A percentile compares a stretch with the other conserved stretches of the same genome.
These are phyloP conservation scores for Coptodon rendalli DNA, from an alignment of 2,113 vertebrate species.

Conservation along the genomic window DNA sequence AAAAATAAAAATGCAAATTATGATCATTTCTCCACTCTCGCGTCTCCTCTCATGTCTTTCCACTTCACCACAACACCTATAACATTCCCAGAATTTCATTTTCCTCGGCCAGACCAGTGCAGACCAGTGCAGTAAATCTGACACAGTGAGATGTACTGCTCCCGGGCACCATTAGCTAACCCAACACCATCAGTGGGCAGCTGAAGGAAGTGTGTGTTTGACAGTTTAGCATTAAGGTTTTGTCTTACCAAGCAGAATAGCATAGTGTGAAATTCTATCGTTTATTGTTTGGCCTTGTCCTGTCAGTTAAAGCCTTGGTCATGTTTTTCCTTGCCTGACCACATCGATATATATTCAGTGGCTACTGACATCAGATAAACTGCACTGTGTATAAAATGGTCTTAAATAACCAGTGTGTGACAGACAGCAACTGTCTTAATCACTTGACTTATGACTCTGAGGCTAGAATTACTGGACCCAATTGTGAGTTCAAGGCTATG, in stretches of 20 bases:
- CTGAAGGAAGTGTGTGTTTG: constrained; percentile 22
- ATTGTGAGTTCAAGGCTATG: constrained; percentile 27
- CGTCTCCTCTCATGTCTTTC: neutral
- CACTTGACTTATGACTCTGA: constrained; percentile 16
- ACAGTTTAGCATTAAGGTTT: constrained; percentile 45
- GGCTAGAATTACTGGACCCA: constrained; percentile 1
- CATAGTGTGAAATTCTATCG: constrained; percentile 13
- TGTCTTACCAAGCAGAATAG: constrained; percentile 27
- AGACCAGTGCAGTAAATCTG: constrained; percentile 22
- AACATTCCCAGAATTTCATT: neutral
- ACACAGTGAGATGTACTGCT: neutral
- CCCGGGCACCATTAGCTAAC: constrained; percentile 16
- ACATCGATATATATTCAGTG: constrained; percentile 11
- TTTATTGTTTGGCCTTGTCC: constrained; percentile 53
- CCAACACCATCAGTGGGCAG: neutral
- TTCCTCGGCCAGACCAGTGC: neutral
- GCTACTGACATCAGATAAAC: constrained; percentile 20
- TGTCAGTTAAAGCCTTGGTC: constrained; percentile 35
- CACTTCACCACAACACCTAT: neutral
- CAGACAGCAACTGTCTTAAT: constrained; percentile 16
- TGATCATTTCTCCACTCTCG: neutral
- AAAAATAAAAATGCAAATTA: neutral
- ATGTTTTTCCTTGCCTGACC: constrained; percentile 38
- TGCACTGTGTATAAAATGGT: neutral
- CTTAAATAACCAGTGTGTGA: constrained; percentile 22